These are phyloP conservation scores for Psittacula derbiana DNA, from an alignment of 2,797 vertebrate genomes.

Conservation along the genomic window DNA sequence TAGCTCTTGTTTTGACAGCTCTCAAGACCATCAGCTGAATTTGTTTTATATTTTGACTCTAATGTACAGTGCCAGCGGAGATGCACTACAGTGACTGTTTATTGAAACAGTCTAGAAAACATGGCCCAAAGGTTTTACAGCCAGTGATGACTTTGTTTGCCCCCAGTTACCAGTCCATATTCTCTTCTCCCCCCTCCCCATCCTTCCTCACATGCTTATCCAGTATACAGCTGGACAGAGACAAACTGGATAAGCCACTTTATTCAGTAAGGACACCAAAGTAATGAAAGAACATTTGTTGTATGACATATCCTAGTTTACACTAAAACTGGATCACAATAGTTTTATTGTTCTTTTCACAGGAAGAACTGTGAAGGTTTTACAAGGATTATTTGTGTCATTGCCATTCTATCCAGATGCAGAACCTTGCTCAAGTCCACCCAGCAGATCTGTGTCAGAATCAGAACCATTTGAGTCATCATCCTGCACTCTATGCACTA, in stretches of 20 bases:
- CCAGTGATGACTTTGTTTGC: neutral
- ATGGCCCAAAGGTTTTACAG: neutral
- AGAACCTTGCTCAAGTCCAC: neutral
- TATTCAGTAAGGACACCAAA: neutral
- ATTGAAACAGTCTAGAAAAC: neutral
- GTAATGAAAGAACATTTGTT: neutral
- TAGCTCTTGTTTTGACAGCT: constrained; percentile 2
- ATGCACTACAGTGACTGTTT: neutral
- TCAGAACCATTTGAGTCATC: neutral
- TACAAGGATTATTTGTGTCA: neutral
- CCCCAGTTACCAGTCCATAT: neutral
- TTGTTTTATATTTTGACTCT: constrained; percentile 19
- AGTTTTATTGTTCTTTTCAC: neutral
- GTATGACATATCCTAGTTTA: neutral
- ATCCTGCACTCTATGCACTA: neutral
- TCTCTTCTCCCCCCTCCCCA: neutral
- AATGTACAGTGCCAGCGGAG: neutral
- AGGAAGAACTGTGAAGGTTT: neutral
- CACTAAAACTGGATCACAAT: neutral
- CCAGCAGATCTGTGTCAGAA: neutral
- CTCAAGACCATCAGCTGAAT: neutral
- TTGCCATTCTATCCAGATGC: neutral
- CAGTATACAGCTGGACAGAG: neutral
- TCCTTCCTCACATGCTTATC: neutral
- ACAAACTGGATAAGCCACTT: neutral